These are phyloP conservation scores for Mystacornis crossleyi DNA, from an alignment of 2,113 vertebrate genomes.

Conservation along the genomic window DNA sequence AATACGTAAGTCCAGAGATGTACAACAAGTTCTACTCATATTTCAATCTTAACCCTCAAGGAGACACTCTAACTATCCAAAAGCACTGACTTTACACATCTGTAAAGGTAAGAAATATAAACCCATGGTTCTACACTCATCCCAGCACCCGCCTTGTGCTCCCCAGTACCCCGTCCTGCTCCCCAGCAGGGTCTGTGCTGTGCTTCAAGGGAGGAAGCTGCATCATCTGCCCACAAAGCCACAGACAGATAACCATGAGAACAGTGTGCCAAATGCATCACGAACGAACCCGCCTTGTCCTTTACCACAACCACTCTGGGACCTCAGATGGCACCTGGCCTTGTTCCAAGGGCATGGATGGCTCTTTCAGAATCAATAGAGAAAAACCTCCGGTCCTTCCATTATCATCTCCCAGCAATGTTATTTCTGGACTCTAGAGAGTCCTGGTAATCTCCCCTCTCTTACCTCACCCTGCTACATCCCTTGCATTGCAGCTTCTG, in stretches of 20 bases:
- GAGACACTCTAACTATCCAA: background rate
- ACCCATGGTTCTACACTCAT: accelerated
- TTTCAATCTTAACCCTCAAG: background rate
- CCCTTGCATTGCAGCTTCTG: background rate
- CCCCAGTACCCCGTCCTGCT: background rate
- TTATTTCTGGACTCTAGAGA: background rate
- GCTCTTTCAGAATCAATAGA: background rate
- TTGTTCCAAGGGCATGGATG: accelerated
- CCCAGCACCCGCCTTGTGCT: background rate
- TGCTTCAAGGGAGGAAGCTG: background rate
- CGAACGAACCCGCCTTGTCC: background rate
- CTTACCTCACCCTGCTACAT: background rate
- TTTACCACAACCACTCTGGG: background rate
- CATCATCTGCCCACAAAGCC: background rate
- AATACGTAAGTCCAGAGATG: background rate
- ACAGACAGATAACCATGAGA: background rate
- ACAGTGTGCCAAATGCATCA: background rate
- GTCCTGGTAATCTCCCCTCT: background rate
- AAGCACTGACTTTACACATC: background rate
- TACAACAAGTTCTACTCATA: background rate
- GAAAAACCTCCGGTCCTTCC: background rate
- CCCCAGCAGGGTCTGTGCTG: background rate
- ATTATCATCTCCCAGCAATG: background rate
- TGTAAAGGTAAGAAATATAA: background rate
- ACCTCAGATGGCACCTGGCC: background rate